These are phyloP conservation scores for Alectoris magna DNA, from an alignment of 2,797 vertebrate genomes.

Conservation along the genomic window DNA sequence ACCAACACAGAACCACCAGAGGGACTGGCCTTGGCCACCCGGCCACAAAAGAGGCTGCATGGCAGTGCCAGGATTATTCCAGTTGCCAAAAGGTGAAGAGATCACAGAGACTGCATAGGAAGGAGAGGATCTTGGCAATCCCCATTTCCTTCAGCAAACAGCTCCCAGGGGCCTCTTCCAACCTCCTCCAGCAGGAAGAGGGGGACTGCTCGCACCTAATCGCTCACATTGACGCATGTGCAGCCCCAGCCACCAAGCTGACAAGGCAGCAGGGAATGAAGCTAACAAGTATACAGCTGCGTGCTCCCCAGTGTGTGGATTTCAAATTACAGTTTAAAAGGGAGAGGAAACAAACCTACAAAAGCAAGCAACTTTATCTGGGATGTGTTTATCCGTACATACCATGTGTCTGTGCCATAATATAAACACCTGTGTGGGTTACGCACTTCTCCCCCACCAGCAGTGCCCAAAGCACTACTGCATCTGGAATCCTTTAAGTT, in stretches of 20 bases:
- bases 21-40: neutral
- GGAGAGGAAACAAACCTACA: constrained; percentile 16
- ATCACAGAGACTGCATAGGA: neutral
- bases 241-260: constrained; percentile 23
- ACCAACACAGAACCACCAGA: rapidly evolving
- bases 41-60: neutral
- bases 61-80: neutral
- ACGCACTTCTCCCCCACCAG: neutral
- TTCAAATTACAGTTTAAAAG: constrained; percentile 28
- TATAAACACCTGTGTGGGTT: constrained; percentile 20
- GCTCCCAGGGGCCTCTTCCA: constrained; percentile 45
- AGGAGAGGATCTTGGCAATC: neutral
- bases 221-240: constrained; percentile 48
- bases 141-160: constrained; percentile 13
- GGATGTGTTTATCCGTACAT: neutral
- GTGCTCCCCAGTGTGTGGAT: constrained; percentile 17
- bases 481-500: constrained; percentile 40
- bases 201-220: constrained; percentile 49
- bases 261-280: constrained; percentile 7
- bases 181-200: constrained; percentile 51
- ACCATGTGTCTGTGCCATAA: neutral
- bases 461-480: neutral
- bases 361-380: constrained; percentile 32
- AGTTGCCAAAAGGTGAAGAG: neutral
- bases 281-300: constrained; percentile 37